Conservation (phyloP, 2,113 vertebrate species). For the Axis porcinus region DNA sequence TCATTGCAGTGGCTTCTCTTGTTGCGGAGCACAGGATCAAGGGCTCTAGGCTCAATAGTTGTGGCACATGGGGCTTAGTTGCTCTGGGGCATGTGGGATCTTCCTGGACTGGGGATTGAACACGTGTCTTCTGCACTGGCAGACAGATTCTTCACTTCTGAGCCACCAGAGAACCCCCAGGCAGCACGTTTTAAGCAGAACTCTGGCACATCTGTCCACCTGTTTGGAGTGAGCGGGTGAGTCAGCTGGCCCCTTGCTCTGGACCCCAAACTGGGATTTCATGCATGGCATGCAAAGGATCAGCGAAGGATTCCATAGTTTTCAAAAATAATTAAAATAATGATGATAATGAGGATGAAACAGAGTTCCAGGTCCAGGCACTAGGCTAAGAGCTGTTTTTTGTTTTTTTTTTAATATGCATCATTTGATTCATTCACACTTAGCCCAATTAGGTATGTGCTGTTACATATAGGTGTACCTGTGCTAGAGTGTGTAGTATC, state of each 20-base stretch:
- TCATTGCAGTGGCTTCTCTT: neutral
- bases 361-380: neutral
- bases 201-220: neutral
- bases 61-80: neutral
- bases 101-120: neutral
- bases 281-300: neutral
- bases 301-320: neutral
- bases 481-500: neutral
- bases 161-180: neutral
- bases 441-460: neutral
- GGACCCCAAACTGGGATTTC: neutral
- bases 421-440: neutral
- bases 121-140: fast-evolving
- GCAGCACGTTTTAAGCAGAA: neutral
- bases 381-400: neutral
- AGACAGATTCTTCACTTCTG: neutral
- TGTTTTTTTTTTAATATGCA: neutral
- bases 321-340: neutral
- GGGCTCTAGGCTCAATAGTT: neutral
- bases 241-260: neutral
- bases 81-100: neutral
- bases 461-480: neutral
- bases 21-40: fast-evolving
- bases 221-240: too few species aligned
- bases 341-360: neutral